Evolutionary conservation across 2,797 vertebrate genomes (phyloP), one percentile per base, ranked within the genome.

Genomic region (Triplophysa bombifrons): DNA sequence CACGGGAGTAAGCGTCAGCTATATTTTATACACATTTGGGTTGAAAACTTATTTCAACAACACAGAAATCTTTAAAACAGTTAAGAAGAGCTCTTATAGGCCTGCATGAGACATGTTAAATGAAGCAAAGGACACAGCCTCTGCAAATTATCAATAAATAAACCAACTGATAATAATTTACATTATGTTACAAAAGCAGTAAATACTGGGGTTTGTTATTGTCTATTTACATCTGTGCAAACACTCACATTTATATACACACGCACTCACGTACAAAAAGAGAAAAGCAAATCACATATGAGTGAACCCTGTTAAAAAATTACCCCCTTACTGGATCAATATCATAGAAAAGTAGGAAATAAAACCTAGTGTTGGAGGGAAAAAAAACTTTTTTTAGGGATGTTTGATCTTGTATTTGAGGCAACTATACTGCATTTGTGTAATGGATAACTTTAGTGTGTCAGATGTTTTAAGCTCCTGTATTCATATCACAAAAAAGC

Each of bases 131-230:
- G 95, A 94, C 92, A 93, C 92, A 89, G 87, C 91, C 90, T 90
- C 93, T 95, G 94, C 93, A 91, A 92, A 90, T 95, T 73, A 94
- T 94, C 92, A 97, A 97, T 97, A 99, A 99, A 98, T 98, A 99
- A 94, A 95, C 94, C 91, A 90, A 93, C 92, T 94, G 94, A 95
- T 73, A 80, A 81, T 88, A 88, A 91, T 97, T 96, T 97, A 98
- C 96, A 96, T 90, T 96, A 96, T 96, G 85, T 93, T 97, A 98
- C 96, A 97, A 97, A 78, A 78, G 87, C 93, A 93, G 92, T 93
- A 91, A 95, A 94, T 93, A 94, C 94, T 95, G 86, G 87, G 93
- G 93, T 94, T 91, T 92, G 90, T 93, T 90, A 74, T 81, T 88
- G 80, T 91, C 70, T 80, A 88, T 92, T 92, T 90, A 91, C 92